Evolutionary conservation across 2,113 vertebrate species (phyloP), one percentile per base, ranked within the genome.

Genomic region (Sceloporus tristichus): DNA sequence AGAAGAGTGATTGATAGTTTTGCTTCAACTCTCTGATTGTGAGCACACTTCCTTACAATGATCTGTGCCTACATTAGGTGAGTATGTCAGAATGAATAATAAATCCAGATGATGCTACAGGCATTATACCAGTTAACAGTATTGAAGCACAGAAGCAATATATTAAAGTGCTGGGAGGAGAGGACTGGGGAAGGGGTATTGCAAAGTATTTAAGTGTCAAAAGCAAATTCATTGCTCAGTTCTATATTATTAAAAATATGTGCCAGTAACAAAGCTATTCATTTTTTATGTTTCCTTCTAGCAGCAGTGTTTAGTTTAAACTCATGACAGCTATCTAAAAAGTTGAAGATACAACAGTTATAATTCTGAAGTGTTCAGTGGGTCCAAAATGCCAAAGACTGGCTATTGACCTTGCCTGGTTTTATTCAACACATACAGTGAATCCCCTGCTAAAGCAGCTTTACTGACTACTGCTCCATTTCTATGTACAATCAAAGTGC

Each of bases 11-110:
- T 88, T 40, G 0, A 91, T 87, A 65, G n/a, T 77, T 62, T 88
- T 90, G 73, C n/a, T 89, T 94, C 86, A 90, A 23, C 53, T 86
- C 79, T 71, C 54, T 84, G 62, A 76, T 92, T 81, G 91, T 53
- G 38, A 87, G 54, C 87, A 82, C 0, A 0, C 42, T 34, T 90
- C 79, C 56, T 79, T 88, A 85, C 29, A 79, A 65, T 5, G 89
- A 86, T 62, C 42, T 75, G 10, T 83, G 80, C 9, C 76, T 79
- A 62, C 86, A 42, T 14, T 85, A 62, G 40, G n/a, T 87, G 56
- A 85, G 56, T 0, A 0, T 34, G n/a, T 92, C 82, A 89, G 19
- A 82, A 71, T 77, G 80, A 81, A 85, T 82, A 92, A 94, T 91
- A 90, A 86, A 92, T 89, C 91, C 82, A 65, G 3, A 29, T 88